Base-by-base conservation (phyloP, 1,140 invertebrate genomes). In the Drosophila baimaii region DNA sequence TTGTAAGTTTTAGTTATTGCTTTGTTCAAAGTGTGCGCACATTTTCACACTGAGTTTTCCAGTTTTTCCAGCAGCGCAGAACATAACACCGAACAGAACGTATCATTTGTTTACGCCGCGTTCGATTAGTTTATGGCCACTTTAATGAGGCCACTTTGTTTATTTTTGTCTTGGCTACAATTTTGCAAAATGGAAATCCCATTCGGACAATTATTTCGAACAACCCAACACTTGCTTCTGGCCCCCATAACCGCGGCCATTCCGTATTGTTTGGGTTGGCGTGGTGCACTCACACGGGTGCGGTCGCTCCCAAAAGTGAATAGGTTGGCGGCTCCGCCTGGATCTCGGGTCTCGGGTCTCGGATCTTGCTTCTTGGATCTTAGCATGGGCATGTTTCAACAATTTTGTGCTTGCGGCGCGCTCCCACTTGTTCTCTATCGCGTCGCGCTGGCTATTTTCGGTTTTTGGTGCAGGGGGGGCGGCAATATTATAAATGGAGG, bases 21-120 rank as follows among this genome's bases (percentile, higher is more conserved):
- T 51, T 31, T 13, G 0, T 52, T n/a, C 6, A 19, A 8, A 13
- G 25, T 17, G 47, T 6, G 19, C 15, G 21, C 12, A 27, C n/a
- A 73, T 77, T 89, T 77, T 68, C 83, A 88, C 83, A 73, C 71
- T 35, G 71, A 73, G 71, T 83, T 84, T 80, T 77, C 63, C 66
- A 84, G 77, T 72, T 82, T 84, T 84, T 80, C 68, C 81, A 85
- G 81, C 81, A 73, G 43, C 52, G 69, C 70, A 9, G 21, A 59
- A 21, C 15, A 25, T 29, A 41, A 23, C 15, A 23, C 15, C 12
- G 52, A 64, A 61, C 27, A 54, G 21, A 61, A 29, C 33, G 8
- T 9, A 77, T 65, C 82, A 88, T 88, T 88, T 88, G 84, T 89
- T 89, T 89, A 88, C 79, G 75, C 75, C 70, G 83, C 82, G 69